A percentile compares a stretch with the other conserved stretches of the same genome.
These are phyloP conservation scores for Pachyseris speciosa DNA, from an alignment of 64 coral and sea anemone genomes.

Conservation along the genomic window DNA sequence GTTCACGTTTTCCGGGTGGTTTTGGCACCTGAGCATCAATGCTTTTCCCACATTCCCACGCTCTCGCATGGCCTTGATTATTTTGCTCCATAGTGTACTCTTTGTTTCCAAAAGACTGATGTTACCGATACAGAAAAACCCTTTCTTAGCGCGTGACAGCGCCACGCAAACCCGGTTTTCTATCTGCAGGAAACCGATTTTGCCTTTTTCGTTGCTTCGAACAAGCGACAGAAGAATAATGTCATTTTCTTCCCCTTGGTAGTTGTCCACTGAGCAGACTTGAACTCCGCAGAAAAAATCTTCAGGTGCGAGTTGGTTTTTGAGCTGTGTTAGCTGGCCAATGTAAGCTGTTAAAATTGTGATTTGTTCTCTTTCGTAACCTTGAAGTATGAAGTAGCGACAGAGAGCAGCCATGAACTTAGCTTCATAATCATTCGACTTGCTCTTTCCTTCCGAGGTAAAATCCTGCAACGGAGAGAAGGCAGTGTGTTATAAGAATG, in stretches of 20 bases:
- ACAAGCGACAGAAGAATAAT: too few relatives aligned
- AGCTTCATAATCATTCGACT: slow-evolving; percentile 82
- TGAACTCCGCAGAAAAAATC: slow-evolving; percentile 67
- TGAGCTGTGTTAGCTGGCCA: slow-evolving; percentile 76
- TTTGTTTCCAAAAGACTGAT: not conserved
- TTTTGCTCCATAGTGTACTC: slow-evolving; percentile 39
- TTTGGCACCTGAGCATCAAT: slow-evolving; percentile 13
- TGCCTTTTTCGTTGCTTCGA: slow-evolving; percentile 73
- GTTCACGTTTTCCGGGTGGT: slow-evolving; percentile 42
- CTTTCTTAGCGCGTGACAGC: too few relatives aligned
- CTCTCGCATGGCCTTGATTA: slow-evolving; percentile 57
- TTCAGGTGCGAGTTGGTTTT: slow-evolving; percentile 65
- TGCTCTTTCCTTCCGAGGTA: slow-evolving; percentile 74
- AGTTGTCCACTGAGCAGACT: too few relatives aligned
- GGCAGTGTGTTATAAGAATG: not conserved
- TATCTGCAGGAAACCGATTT: slow-evolving; percentile 74
- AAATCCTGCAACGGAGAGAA: slow-evolving; percentile 27
- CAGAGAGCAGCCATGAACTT: slow-evolving; percentile 83
- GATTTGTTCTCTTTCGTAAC: slow-evolving; percentile 71
- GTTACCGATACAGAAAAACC: too few relatives aligned
- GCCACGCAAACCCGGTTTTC: slow-evolving; percentile 85
- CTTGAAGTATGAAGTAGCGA: slow-evolving; percentile 81
- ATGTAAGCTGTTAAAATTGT: slow-evolving; percentile 91
- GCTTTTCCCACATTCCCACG: slow-evolving; percentile 18
- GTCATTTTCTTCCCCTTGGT: too few relatives aligned